These are phyloP conservation scores for Patella depressa DNA, from an alignment of 2,888 invertebrate species.

Conservation along the genomic window DNA sequence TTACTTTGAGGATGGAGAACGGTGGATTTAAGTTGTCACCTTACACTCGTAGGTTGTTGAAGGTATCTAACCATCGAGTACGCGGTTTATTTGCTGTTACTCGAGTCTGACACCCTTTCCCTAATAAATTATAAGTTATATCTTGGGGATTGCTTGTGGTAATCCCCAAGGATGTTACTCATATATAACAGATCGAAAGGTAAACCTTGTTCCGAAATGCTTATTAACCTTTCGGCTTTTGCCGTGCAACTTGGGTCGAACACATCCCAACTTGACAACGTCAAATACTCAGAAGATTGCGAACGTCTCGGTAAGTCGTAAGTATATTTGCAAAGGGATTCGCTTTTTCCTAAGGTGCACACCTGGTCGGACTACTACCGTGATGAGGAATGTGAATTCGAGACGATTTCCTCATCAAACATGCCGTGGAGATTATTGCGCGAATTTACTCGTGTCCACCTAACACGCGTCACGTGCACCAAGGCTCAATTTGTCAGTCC, in stretches of 20 bases:
- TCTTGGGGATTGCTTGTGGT: too few relatives aligned
- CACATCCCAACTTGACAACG: neutral
- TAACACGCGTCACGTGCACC: neutral
- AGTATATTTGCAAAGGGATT: neutral
- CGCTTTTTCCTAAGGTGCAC: neutral
- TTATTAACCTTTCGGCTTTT: neutral
- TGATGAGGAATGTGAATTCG: neutral
- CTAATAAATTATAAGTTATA: too few relatives aligned
- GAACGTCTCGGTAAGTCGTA: neutral
- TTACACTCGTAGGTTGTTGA: too few relatives aligned
- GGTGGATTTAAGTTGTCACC: too few relatives aligned
- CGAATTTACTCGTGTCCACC: conserved; percentile 2
- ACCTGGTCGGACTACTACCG: neutral
- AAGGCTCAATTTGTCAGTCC: neutral
- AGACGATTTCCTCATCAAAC: neutral
- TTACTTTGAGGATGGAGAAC: too few relatives aligned
- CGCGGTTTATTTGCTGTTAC: too few relatives aligned
- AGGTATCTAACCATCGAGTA: too few relatives aligned
- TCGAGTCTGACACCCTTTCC: too few relatives aligned
- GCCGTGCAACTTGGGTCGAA: neutral
- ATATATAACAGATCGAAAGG: too few relatives aligned
- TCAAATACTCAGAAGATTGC: neutral
- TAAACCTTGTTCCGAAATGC: neutral
- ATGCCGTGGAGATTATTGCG: neutral
- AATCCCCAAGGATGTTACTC: too few relatives aligned